Conservation (phyloP, 1,140 invertebrate genomes). For the Dendrolimus kikuchii region DNA sequence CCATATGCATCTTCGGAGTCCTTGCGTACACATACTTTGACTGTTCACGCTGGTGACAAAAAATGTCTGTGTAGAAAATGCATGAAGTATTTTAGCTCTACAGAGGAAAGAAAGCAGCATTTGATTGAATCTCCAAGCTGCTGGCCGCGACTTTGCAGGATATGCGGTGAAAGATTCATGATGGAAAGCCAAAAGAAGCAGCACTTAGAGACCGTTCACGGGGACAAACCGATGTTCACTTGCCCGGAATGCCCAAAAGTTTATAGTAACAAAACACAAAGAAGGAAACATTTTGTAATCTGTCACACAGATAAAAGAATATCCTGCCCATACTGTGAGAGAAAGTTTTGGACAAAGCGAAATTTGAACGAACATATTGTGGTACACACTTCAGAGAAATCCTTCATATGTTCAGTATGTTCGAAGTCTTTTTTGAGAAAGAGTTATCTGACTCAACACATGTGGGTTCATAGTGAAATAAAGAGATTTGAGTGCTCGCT, state of each 20-base stretch:
- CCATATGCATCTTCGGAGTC: neutral
- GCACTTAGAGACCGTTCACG: conserved; percentile 12
- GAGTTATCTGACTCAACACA: conserved; percentile 21
- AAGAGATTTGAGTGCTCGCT: conserved; percentile 72
- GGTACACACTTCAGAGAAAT: conserved; percentile 53
- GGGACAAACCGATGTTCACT: neutral
- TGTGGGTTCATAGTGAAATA: conserved; percentile 68
- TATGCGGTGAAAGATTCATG: conserved; percentile 14
- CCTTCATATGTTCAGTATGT: conserved; percentile 59
- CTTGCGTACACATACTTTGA: neutral
- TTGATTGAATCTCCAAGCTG: conserved; percentile 7
- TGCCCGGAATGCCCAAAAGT: conserved; percentile 2
- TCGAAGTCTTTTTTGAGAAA: conserved; percentile 14
- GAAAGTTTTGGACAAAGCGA: neutral
- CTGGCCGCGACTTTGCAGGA: conserved; percentile 11
- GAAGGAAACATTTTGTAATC: neutral
- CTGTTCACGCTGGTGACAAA: conserved; percentile 5
- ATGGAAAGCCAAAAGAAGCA: conserved; percentile 4
- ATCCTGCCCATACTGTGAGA: conserved; percentile 1
- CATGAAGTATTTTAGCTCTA: conserved; percentile 9
- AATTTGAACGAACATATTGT: conserved; percentile 43
- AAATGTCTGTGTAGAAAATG: conserved; percentile 16
- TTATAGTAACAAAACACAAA: conserved; percentile 1
- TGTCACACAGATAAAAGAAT: neutral
- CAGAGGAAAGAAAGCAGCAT: conserved; percentile 13